Evolutionary conservation across 2,113 vertebrate species (phyloP).

Genomic region (Caretta caretta): DNA sequence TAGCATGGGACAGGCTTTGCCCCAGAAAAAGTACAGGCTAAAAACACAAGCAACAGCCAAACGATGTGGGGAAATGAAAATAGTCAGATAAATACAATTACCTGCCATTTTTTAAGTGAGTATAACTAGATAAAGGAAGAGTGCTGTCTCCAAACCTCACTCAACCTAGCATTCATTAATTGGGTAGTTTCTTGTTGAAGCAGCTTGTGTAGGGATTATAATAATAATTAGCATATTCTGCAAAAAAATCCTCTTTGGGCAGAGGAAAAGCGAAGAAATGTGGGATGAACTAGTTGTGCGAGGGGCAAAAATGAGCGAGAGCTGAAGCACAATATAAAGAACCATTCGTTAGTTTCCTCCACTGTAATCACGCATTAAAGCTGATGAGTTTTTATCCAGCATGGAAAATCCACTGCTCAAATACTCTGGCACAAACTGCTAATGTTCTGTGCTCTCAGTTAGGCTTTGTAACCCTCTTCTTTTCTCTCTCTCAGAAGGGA

Average conservation of each 20-base stretch:
- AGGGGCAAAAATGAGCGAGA: neutral
- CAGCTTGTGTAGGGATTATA: neutral
- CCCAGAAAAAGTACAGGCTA: too few species aligned
- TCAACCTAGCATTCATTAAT: neutral
- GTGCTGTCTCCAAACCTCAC: neutral
- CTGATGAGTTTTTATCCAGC: neutral
- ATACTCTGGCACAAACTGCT: neutral
- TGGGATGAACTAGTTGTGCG: neutral
- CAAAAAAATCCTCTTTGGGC: neutral
- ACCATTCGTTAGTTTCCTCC: neutral
- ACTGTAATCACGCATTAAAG: conserved; percentile 36
- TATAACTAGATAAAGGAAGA: neutral
- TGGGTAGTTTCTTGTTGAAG: neutral
- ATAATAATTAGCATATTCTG: neutral
- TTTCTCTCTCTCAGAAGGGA: neutral
- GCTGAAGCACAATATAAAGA: neutral
- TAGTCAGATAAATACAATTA: too few species aligned
- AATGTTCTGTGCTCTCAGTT: neutral
- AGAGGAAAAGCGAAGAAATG: neutral
- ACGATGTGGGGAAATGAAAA: too few species aligned
- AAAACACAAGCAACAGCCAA: too few species aligned
- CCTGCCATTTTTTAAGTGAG: neutral
- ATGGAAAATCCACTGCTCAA: neutral
- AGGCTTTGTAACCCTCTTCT: conserved; percentile 1
- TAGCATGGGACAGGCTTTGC: too few species aligned